phyloP scores from a whole-genome alignment of 2,797 vertebrate genomes.

The Acrossocheilus wenchowensis region DNA sequence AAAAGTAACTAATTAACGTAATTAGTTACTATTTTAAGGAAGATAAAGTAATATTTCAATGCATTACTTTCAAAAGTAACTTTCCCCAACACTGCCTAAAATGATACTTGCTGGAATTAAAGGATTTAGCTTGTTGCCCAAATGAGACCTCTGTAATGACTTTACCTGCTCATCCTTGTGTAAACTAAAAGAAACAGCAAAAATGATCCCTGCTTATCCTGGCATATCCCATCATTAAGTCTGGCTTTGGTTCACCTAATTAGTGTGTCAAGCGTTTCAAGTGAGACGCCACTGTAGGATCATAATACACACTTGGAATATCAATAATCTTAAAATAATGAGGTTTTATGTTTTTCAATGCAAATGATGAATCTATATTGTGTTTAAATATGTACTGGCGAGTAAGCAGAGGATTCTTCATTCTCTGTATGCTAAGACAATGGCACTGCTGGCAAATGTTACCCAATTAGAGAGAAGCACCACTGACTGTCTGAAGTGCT shows the following conservation, averaged over 20 bases:
- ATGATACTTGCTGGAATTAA: background rate
- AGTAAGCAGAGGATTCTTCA: background rate
- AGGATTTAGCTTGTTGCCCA: slow-evolving; percentile 13
- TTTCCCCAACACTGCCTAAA: background rate
- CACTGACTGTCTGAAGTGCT: background rate
- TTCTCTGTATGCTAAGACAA: background rate
- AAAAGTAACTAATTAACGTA: background rate
- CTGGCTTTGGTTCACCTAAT: slow-evolving; percentile 36
- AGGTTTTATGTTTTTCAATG: background rate
- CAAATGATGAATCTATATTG: slow-evolving; percentile 10
- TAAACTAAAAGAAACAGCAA: slow-evolving; percentile 20
- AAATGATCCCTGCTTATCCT: slow-evolving; percentile 31
- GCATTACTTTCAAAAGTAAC: background rate
- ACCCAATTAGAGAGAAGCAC: slow-evolving; percentile 12
- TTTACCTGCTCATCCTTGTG: slow-evolving; percentile 36
- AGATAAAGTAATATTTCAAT: background rate
- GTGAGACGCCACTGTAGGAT: background rate
- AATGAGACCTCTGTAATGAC: slow-evolving; percentile 18
- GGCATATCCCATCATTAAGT: slow-evolving; percentile 38
- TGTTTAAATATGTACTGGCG: background rate
- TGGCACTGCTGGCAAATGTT: background rate
- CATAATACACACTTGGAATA: background rate
- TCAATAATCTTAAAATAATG: slow-evolving; percentile 34
- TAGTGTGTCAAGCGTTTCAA: slow-evolving; percentile 10
- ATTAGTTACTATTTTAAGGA: background rate